Evolutionary conservation across 2,113 vertebrate species (phyloP).

Genomic region (Nothoprocta perdicaria): DNA sequence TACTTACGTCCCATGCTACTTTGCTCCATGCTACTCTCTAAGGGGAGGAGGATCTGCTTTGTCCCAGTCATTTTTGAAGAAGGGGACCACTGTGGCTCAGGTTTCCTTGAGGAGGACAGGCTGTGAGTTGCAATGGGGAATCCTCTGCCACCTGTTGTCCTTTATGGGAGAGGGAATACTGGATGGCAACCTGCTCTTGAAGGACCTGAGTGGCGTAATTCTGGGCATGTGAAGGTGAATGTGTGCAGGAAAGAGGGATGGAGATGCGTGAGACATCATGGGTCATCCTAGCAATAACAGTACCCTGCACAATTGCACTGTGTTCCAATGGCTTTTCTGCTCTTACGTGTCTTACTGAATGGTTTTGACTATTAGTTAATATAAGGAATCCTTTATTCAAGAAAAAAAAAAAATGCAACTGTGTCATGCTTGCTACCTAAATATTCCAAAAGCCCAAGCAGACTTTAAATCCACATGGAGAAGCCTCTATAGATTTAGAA

Average conservation of each 20-base stretch:
- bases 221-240: not conserved
- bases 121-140: not conserved
- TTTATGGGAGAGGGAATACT: not conserved
- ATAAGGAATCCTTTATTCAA: not conserved
- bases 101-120: fast-evolving
- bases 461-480: not conserved
- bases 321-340: not conserved
- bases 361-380: not conserved
- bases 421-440: not conserved
- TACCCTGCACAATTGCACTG: not conserved
- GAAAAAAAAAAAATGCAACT: not conserved
- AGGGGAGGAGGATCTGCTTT: not conserved
- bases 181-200: not conserved
- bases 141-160: not conserved
- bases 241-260: not conserved
- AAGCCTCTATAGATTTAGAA: slow-evolving; percentile 24
- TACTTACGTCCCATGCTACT: no score
- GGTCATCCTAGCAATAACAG: not conserved
- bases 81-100: not conserved
- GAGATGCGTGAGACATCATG: not conserved
- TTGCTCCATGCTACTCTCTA: not conserved
- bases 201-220: not conserved
- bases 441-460: not conserved
- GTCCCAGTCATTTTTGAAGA: not conserved
- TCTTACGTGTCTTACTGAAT: not conserved